Conservation (phyloP, 2,113 vertebrate species). For the Dryoscopus gambensis region DNA sequence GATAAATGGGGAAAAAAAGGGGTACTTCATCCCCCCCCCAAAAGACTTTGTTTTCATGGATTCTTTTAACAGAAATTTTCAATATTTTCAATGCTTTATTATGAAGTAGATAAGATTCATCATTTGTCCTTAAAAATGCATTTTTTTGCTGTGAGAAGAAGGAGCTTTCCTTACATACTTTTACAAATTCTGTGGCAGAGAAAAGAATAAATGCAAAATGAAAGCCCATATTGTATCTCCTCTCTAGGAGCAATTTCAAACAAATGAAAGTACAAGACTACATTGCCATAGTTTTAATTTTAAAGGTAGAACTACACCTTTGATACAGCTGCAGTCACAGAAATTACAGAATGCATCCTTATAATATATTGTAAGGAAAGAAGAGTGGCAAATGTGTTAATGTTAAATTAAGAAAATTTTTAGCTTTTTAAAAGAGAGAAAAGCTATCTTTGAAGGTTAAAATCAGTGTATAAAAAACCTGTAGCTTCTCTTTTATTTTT, state of each 20-base stretch:
- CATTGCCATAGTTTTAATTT: neutral
- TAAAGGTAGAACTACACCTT: neutral
- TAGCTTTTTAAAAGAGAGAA: neutral
- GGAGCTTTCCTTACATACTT: neutral
- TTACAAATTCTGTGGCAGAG: neutral
- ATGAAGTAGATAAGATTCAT: neutral
- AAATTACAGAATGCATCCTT: neutral
- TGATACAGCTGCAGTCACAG: neutral
- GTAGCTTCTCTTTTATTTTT: neutral
- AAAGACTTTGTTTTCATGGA: neutral
- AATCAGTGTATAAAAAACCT: neutral
- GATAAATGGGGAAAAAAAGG: neutral
- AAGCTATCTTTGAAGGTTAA: neutral
- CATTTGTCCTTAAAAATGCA: neutral
- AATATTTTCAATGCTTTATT: neutral
- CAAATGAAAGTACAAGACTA: neutral
- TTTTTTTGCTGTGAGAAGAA: neutral
- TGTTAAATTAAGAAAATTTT: neutral
- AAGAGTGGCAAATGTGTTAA: neutral
- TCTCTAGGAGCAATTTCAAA: neutral
- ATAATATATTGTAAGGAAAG: neutral
- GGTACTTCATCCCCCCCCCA: neutral
- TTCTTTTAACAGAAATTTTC: neutral
- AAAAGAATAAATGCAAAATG: neutral
- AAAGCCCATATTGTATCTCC: neutral